A percentile compares a stretch with the other conserved stretches of the same genome.
Evolutionary conservation across 53 echinoderm and acorn worm genomes (phyloP).

Genomic region (Crossaster papposus): DNA sequence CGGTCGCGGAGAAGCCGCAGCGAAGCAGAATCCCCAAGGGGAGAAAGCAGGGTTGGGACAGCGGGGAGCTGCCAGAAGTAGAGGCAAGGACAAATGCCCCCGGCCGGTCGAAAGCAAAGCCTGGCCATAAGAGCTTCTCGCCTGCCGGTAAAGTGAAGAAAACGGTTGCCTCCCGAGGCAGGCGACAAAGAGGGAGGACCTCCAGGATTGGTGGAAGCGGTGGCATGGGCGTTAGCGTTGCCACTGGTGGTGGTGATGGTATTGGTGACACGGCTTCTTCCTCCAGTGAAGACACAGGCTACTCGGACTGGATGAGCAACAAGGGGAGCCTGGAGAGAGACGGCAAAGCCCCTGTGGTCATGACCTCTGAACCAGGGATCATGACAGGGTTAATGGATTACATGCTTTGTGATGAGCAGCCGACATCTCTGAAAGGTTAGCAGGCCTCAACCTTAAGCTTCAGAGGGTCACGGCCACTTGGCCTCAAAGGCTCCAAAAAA

Average conservation of each 20-base stretch:
- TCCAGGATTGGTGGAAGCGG: slow-evolving; percentile 47
- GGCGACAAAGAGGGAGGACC: slow-evolving; percentile 19
- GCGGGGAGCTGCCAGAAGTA: not conserved
- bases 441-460: not conserved
- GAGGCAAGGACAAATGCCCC: not conserved
- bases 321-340: slow-evolving; percentile 54
- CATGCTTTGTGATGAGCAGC: slow-evolving; percentile 42
- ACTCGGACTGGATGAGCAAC: slow-evolving; percentile 55
- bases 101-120: slow-evolving; percentile 15
- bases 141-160: slow-evolving; percentile 8
- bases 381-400: slow-evolving; percentile 32
- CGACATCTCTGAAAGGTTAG: slow-evolving; percentile 46
- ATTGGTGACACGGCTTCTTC: slow-evolving; percentile 10
- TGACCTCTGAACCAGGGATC: slow-evolving; percentile 56
- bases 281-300: slow-evolving; percentile 41
- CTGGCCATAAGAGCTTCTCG: slow-evolving; percentile 4
- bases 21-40: not conserved
- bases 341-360: slow-evolving; percentile 28
- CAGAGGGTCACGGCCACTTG: not conserved
- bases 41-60: not conserved
- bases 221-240: slow-evolving; percentile 35
- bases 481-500: too few species aligned
- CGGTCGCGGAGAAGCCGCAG: not conserved
- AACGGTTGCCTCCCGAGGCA: slow-evolving; percentile 21
- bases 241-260: slow-evolving; percentile 41